phyloP scores from a whole-genome alignment of 2,113 vertebrate species.

The Desmodus rotundus region DNA sequence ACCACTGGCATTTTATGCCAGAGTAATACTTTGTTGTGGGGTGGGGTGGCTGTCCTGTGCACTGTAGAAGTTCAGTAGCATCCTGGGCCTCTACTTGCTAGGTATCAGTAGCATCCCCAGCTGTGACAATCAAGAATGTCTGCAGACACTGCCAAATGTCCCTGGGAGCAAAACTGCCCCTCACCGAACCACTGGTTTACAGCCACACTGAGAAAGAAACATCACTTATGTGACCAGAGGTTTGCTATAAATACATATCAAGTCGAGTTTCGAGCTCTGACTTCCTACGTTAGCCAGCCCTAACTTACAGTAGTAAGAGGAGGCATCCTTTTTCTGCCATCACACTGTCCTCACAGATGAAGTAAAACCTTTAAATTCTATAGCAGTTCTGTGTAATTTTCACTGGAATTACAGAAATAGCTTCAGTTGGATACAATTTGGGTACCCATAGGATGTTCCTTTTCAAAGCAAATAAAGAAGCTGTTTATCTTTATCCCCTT shows the following conservation, averaged over 20 bases:
- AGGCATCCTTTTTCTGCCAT: not conserved
- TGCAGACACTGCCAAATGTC: not conserved
- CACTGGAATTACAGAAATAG: not conserved
- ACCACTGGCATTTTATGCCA: not conserved
- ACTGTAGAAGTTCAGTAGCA: not conserved
- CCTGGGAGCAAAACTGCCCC: not conserved
- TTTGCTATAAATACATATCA: not conserved
- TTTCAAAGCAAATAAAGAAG: conserved; percentile 26
- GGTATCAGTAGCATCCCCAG: not conserved
- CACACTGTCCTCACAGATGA: not conserved
- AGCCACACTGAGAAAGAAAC: not conserved
- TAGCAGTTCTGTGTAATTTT: not conserved
- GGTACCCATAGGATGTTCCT: not conserved
- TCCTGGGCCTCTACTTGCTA: not conserved
- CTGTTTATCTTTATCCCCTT: not conserved
- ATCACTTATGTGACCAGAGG: not conserved
- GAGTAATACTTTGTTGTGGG: too few species aligned
- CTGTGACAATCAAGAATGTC: not conserved
- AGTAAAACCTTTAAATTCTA: not conserved
- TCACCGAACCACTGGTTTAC: not conserved
- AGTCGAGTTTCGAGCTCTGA: not conserved
- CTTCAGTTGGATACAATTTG: not conserved
- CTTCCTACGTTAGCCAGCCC: not conserved
- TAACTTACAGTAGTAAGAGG: not conserved
- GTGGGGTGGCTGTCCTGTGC: not conserved